A percentile compares a stretch with the other conserved stretches of the same genome.
Evolutionary conservation across 2,797 vertebrate genomes (phyloP).

Genomic region (Moxostoma hubbsi): DNA sequence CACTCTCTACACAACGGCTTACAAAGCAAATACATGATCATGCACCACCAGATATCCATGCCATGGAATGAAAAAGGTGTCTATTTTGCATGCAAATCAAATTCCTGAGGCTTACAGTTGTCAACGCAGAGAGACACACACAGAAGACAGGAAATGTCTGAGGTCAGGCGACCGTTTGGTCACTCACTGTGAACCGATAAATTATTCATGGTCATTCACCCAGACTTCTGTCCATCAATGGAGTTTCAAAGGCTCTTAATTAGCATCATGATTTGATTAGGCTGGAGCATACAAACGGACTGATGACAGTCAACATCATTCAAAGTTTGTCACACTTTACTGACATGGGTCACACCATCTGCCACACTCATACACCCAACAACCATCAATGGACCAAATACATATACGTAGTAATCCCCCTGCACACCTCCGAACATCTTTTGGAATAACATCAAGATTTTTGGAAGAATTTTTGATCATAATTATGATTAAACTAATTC

Average conservation of each 20-base stretch:
- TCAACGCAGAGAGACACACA: constrained; percentile 18
- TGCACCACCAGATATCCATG: not conserved
- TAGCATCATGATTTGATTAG: constrained; percentile 25
- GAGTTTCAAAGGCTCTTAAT: constrained; percentile 40
- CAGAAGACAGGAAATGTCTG: constrained; percentile 51
- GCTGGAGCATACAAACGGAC: constrained; percentile 5
- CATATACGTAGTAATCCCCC: not conserved
- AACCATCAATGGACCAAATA: not conserved
- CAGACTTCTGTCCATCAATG: constrained; percentile 37
- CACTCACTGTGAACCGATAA: constrained; percentile 56
- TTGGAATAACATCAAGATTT: not conserved
- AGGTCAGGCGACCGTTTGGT: constrained; percentile 55
- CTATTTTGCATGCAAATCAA: constrained; percentile 11
- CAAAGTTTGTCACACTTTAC: not conserved
- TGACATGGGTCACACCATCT: not conserved
- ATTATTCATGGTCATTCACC: constrained; percentile 51
- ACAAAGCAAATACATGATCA: not conserved
- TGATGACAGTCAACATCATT: not conserved
- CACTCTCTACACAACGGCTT: not conserved
- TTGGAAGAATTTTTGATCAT: not conserved
- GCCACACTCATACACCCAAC: not conserved
- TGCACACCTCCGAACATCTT: not conserved
- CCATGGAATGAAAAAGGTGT: constrained; percentile 7
- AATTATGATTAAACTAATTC: not conserved
- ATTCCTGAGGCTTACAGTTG: constrained; percentile 13